phyloP scores from a whole-genome alignment of 1,140 invertebrate species.

The Platorchestia sp. region DNA sequence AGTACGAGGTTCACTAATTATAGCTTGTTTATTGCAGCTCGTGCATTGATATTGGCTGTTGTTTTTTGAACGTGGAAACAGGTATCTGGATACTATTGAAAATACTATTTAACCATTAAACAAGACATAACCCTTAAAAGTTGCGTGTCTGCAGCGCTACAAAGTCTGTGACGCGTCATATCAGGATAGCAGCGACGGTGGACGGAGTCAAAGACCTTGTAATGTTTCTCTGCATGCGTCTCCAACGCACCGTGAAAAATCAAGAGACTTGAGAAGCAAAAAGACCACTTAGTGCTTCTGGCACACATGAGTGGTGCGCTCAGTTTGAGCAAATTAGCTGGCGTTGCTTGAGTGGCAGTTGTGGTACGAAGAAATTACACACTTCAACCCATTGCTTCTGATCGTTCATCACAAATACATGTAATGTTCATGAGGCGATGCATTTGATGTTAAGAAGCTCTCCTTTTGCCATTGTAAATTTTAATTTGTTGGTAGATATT shows the following conservation, averaged over 20 bases:
- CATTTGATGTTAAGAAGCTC: no score
- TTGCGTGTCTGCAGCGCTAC: not conserved
- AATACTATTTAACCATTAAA: not conserved
- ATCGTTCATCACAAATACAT: not conserved
- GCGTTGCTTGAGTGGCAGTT: not conserved
- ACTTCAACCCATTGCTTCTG: not conserved
- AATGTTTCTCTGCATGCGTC: not conserved
- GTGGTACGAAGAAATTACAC: not conserved
- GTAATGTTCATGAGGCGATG: no score
- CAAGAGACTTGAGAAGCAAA: not conserved
- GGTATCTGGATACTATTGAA: not conserved
- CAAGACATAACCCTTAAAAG: not conserved
- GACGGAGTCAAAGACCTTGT: not conserved
- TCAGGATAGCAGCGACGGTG: not conserved
- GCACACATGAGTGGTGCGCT: not conserved
- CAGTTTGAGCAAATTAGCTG: not conserved
- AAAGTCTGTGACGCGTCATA: not conserved
- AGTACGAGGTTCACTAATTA: no score
- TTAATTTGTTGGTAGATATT: not conserved
- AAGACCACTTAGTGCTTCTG: not conserved
- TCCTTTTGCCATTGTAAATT: no score
- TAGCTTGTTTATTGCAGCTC: no score
- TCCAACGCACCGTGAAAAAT: not conserved
- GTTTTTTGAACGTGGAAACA: no score
- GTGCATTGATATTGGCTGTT: no score